These are phyloP conservation scores for Pelagia noctiluca DNA, from an alignment of 30 jellyfish, hydroid and myxozoan species.

Conservation along the genomic window DNA sequence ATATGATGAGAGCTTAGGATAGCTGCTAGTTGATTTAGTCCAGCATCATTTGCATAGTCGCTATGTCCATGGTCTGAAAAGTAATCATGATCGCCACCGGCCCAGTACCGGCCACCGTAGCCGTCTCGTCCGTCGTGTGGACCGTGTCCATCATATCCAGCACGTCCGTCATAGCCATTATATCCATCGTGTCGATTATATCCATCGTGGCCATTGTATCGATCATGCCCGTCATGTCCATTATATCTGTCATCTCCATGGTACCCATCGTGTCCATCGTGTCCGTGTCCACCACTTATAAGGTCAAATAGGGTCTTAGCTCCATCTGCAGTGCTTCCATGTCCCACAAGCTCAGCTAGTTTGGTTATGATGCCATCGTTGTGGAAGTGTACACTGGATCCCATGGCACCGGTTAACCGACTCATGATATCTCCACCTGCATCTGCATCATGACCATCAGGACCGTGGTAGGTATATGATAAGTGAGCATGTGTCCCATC, in stretches of 20 bases:
- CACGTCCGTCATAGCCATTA: not conserved
- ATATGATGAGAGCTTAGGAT: constrained; percentile 54
- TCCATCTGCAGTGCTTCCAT: constrained; percentile 65
- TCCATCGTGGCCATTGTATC: constrained; percentile 7
- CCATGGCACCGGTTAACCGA: constrained; percentile 9
- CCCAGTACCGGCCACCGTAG: not conserved
- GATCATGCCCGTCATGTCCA: constrained; percentile 24
- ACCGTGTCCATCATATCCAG: constrained; percentile 1
- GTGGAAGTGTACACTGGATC: constrained; percentile 12
- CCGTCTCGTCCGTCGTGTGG: not conserved
- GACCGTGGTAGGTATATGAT: not conserved
- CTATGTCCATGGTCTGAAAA: constrained; percentile 4
- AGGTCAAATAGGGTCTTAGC: constrained; percentile 46
- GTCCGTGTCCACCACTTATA: constrained; percentile 13
- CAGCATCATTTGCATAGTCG: constrained; percentile 53
- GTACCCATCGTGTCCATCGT: constrained; percentile 44
- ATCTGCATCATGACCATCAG: not conserved
- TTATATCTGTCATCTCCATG: constrained; percentile 18
- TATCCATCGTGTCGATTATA: constrained; percentile 2
- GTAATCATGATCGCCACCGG: not conserved
- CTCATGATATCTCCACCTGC: not conserved
- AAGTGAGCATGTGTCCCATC: not conserved
- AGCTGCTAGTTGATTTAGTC: constrained; percentile 18
- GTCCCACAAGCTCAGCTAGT: constrained; percentile 68
- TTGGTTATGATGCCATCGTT: constrained; percentile 28